phyloP scores from a whole-genome alignment of 2,888 invertebrate genomes.

The Lycaena phlaeas region DNA sequence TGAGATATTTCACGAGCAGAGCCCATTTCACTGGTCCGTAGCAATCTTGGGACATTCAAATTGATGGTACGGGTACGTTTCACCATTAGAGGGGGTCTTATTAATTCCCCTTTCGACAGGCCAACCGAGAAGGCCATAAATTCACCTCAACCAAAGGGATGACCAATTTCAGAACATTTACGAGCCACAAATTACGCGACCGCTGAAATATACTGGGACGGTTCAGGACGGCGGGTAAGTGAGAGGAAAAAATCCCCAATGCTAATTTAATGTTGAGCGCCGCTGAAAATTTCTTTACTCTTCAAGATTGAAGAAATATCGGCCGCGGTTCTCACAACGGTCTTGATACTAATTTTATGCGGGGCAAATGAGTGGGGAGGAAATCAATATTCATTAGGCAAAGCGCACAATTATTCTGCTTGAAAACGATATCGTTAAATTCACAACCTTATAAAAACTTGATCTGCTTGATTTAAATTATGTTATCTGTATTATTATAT shows the following conservation, averaged over 20 bases:
- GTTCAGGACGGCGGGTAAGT: conserved; percentile 45
- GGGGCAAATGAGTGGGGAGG: conserved; percentile 53
- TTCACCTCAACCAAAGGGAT: conserved; percentile 72
- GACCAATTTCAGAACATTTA: conserved; percentile 74
- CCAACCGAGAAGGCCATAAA: conserved; percentile 70
- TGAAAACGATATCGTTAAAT: conserved; percentile 48
- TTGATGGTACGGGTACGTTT: conserved; percentile 71
- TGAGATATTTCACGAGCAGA: conserved; percentile 54
- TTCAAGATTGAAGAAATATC: conserved; percentile 59
- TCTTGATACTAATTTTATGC: conserved; percentile 64
- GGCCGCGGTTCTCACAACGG: conserved; percentile 47
- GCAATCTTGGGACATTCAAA: conserved; percentile 69
- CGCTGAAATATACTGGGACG: conserved; percentile 68
- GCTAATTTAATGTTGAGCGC: conserved; percentile 69
- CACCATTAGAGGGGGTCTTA: conserved; percentile 72
- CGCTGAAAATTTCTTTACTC: conserved; percentile 62
- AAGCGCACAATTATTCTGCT: conserved; percentile 54
- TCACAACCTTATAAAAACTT: conserved; percentile 31
- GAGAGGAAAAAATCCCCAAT: conserved; percentile 63
- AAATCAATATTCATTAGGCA: conserved; percentile 64
- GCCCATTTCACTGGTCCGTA: conserved; percentile 51
- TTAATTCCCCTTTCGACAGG: conserved; percentile 73
- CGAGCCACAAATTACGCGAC: conserved; percentile 73
- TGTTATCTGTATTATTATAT: background rate
- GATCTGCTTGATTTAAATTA: conserved; percentile 13